phyloP scores from a whole-genome alignment of 2,888 invertebrate species.

The Leucoma salicis region DNA sequence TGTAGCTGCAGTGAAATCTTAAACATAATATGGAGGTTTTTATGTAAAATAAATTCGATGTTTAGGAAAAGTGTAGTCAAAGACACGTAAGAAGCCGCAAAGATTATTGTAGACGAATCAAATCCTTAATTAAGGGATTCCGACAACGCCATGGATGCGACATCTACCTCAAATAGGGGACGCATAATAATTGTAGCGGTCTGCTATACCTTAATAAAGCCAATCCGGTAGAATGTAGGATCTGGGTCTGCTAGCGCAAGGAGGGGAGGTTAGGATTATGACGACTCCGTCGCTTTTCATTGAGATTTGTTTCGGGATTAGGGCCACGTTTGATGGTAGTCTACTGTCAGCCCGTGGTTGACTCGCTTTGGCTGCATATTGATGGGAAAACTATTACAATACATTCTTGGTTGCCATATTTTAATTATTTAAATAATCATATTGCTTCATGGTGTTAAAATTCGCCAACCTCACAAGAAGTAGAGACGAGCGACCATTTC shows the following conservation, averaged over 20 bases:
- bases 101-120: constrained; percentile 66
- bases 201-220: constrained; percentile 82
- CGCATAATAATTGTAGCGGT: constrained; percentile 82
- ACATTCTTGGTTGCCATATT: constrained; percentile 51
- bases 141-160: constrained; percentile 72
- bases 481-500: no score
- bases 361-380: no score
- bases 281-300: constrained; percentile 76
- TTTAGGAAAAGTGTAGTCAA: constrained; percentile 22
- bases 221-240: constrained; percentile 64
- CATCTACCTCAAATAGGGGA: constrained; percentile 79
- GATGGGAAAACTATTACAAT: constrained; percentile 47
- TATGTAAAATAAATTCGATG: constrained; percentile 27
- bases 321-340: constrained; percentile 72
- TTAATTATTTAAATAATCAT: constrained; percentile 56
- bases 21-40: background rate
- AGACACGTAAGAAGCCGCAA: constrained; percentile 43
- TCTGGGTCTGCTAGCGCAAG: constrained; percentile 34
- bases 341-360: constrained; percentile 55
- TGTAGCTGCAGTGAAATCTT: no score
- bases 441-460: no score
- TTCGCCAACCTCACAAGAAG: no score
- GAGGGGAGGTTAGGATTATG: constrained; percentile 61
- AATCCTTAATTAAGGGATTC: constrained; percentile 79
- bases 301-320: constrained; percentile 82